phyloP scores from a whole-genome alignment of 2,113 vertebrate genomes.

The Gallinago undulata region DNA sequence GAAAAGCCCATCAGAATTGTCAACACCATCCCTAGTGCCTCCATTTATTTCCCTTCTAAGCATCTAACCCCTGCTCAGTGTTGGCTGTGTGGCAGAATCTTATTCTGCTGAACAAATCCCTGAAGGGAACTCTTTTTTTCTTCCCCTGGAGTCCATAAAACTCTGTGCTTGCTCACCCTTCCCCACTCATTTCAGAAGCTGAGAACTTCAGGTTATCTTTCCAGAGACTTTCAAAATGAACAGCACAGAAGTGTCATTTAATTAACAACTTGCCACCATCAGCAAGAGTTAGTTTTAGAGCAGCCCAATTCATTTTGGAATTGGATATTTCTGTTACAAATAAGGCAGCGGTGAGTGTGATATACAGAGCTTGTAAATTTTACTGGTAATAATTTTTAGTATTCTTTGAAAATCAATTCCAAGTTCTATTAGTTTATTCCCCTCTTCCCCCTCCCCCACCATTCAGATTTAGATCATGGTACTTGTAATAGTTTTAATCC shows the following conservation, averaged over 20 bases:
- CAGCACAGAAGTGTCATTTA: slow-evolving; percentile 22
- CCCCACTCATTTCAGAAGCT: slow-evolving; percentile 1
- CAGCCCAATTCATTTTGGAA: slow-evolving; percentile 42
- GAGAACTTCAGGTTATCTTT: slow-evolving; percentile 20
- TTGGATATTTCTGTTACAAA: slow-evolving; percentile 46
- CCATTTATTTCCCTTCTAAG: background rate
- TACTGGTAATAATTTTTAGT: slow-evolving; percentile 44
- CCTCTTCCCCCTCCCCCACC: background rate
- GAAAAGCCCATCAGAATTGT: background rate
- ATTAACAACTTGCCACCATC: slow-evolving; percentile 63
- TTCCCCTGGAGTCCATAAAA: background rate
- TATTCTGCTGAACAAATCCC: background rate
- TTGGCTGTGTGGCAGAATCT: background rate
- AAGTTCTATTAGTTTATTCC: slow-evolving; percentile 14
- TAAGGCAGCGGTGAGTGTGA: background rate
- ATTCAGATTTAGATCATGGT: slow-evolving; percentile 28
- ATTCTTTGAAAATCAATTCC: slow-evolving; percentile 61
- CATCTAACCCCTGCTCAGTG: background rate
- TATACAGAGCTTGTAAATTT: slow-evolving; percentile 46
- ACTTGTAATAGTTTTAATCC: slow-evolving; percentile 24
- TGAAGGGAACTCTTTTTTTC: background rate
- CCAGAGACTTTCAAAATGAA: slow-evolving; percentile 1
- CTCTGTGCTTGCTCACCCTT: background rate
- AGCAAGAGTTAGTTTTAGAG: slow-evolving; percentile 58
- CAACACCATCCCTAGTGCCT: background rate